Base-by-base conservation (phyloP, 30 jellyfish, hydroid and myxozoan genomes). In the Catostylus mosaicus region DNA sequence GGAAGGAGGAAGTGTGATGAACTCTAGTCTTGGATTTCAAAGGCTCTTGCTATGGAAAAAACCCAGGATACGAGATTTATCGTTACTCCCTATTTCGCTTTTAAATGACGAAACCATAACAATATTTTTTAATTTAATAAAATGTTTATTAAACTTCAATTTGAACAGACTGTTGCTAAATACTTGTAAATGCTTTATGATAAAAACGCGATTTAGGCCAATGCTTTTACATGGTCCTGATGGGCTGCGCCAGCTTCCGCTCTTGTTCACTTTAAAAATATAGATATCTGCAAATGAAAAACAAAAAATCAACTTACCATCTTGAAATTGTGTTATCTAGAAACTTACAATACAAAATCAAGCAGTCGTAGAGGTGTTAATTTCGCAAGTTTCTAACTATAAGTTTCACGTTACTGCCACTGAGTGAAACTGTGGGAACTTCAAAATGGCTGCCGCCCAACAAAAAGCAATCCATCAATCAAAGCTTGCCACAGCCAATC, bases 371-470 rank as follows among this genome's bases (percentile, higher is more conserved):
- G 72, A 6, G 32, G 72, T 43, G 8, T 16, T 6, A 16, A 19
- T 9, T 67, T 19, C 19, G 32, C 59, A 23, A 0, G 54, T 67
- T 67, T 33, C 35, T 34, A 14, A 26, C 8, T 0, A 30, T 20
- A 32, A 67, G 34, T 16, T 43, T 43, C 16, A 8, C 56, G 30
- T 57, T 30, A n/a, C 43, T 20, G 34, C 20, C 62, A 67, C 26
- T 31, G 9, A 7, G 24, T 26, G 51, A 26, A 8, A 16, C 70
- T n/a, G 86, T 74, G 61, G 16, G 26, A 54, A 45, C 80, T 61
- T 48, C 95, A 84, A 84, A 30, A 84, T 84, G 95, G 88, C 95
- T 84, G 84, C 95, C 95, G 84, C 95, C 92, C 92, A 68, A 52
- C 37, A 30, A 50, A 56, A 22, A 12, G 67, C 8, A 52, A 52